These are phyloP conservation scores for Hypomecis atomaria DNA, from an alignment of 2,888 invertebrate genomes.

Conservation along the genomic window DNA sequence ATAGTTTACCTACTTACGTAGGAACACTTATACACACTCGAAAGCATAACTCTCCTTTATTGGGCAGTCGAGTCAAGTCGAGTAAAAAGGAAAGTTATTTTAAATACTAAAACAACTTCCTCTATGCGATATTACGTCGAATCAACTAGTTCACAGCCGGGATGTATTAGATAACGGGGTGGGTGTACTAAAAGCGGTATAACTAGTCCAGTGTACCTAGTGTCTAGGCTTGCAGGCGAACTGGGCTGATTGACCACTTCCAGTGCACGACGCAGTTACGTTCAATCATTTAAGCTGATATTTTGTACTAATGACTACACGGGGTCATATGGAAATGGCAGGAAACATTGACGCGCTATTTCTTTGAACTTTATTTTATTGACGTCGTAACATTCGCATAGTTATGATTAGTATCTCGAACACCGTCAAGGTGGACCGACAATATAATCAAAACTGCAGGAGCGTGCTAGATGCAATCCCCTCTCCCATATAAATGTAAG, in stretches of 20 bases:
- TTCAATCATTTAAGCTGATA: constrained; percentile 49
- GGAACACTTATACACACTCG: too few relatives aligned
- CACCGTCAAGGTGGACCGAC: too few relatives aligned
- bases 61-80: too few relatives aligned
- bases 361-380: not conserved
- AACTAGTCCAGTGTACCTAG: constrained; percentile 61
- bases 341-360: not conserved
- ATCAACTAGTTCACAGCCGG: constrained; percentile 40
- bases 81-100: not conserved
- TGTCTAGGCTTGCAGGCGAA: constrained; percentile 75
- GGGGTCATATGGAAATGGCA: constrained; percentile 19
- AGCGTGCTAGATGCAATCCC: too few relatives aligned
- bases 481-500: too few relatives aligned
- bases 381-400: not conserved
- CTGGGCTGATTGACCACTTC: constrained; percentile 78
- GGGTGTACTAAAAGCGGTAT: constrained; percentile 62
- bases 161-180: constrained; percentile 53
- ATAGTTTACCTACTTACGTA: too few relatives aligned
- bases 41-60: too few relatives aligned
- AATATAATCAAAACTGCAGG: too few relatives aligned
- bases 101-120: not conserved
- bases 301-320: constrained; percentile 10
- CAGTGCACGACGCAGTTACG: constrained; percentile 61
- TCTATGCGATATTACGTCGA: constrained; percentile 15
- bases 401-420: too few relatives aligned